These are phyloP conservation scores for Hemitrygon akajei DNA, from an alignment of 2,797 vertebrate species.

Conservation along the genomic window DNA sequence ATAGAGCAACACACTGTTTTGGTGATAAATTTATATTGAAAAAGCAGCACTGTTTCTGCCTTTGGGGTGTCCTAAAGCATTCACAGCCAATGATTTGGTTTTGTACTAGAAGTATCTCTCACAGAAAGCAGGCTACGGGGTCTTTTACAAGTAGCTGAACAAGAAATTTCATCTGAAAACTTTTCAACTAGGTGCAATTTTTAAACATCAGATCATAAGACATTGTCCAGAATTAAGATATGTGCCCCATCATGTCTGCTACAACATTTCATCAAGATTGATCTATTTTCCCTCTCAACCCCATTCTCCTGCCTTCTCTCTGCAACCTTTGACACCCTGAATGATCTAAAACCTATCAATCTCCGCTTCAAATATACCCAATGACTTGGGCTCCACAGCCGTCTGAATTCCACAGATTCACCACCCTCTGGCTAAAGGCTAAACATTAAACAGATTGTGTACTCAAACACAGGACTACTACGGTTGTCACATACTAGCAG, in stretches of 20 bases:
- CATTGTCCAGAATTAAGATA: too few relatives aligned
- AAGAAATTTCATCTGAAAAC: neutral
- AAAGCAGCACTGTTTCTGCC: neutral
- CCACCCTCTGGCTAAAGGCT: too few relatives aligned
- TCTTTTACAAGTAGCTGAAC: neutral
- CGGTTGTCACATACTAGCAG: neutral
- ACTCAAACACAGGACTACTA: neutral
- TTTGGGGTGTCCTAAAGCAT: neutral
- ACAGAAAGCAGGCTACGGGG: neutral
- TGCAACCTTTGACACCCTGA: too few relatives aligned
- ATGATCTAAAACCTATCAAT: too few relatives aligned
- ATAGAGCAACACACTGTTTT: neutral
- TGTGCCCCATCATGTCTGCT: too few relatives aligned
- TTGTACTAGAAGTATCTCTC: neutral
- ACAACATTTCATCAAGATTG: too few relatives aligned
- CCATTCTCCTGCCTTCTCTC: too few relatives aligned
- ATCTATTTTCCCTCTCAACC: too few relatives aligned
- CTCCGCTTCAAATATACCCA: too few relatives aligned
- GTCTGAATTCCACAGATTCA: too few relatives aligned
- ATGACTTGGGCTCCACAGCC: too few relatives aligned
- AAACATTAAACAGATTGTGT: neutral
- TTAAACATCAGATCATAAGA: too few relatives aligned
- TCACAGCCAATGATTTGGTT: neutral
- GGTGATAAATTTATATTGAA: neutral
- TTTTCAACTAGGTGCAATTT: neutral